phyloP scores from a whole-genome alignment of 2,888 invertebrate species.

The Onthophagus sagittarius region DNA sequence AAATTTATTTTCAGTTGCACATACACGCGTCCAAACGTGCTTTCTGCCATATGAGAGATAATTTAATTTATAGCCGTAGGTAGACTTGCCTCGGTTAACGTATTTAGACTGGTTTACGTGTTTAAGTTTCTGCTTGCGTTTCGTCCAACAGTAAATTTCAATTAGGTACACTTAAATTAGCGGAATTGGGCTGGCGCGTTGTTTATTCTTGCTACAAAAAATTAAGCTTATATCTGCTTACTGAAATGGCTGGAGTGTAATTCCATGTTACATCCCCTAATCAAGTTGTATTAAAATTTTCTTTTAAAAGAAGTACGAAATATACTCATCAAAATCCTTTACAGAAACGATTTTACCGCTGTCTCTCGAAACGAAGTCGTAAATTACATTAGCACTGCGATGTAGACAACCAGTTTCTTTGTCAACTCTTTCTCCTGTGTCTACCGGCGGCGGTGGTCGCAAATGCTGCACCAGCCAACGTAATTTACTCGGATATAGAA shows the following conservation, averaged over 20 bases:
- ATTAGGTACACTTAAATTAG: not conserved
- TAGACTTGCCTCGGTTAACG: not conserved
- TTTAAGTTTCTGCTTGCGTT: not conserved
- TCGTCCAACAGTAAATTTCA: not conserved
- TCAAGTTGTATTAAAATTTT: too few species aligned
- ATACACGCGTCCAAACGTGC: constrained; percentile 3
- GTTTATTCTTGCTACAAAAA: not conserved
- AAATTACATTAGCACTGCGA: not conserved
- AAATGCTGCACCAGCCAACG: not conserved
- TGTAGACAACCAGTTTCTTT: not conserved
- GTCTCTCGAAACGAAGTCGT: not conserved
- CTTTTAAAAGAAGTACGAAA: too few species aligned
- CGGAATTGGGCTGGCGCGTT: not conserved
- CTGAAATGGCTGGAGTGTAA: not conserved
- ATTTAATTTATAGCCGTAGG: constrained; percentile 6
- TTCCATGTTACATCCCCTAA: not conserved
- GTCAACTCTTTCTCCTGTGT: not conserved
- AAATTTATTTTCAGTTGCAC: constrained; percentile 10
- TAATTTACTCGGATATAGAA: not conserved
- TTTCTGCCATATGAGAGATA: constrained; percentile 5
- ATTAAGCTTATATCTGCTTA: not conserved
- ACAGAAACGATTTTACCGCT: not conserved
- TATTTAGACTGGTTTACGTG: not conserved
- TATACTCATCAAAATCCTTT: too few species aligned
- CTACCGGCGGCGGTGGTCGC: not conserved